phyloP scores from a whole-genome alignment of 2,113 vertebrate species.

The Passer domesticus region DNA sequence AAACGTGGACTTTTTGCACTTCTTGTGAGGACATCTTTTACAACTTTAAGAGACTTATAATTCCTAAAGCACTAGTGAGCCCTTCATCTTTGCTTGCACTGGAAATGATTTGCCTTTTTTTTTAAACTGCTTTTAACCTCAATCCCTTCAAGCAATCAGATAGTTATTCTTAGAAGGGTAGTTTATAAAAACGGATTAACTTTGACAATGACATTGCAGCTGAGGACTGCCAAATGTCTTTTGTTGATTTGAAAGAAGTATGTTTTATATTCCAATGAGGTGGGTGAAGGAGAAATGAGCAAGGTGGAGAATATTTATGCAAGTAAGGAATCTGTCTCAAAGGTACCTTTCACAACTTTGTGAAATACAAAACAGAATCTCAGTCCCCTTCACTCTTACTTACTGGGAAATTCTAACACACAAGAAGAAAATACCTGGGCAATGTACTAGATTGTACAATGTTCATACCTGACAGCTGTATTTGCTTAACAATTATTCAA shows the following conservation, averaged over 20 bases:
- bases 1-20: slow-evolving; percentile 5
- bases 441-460: not conserved
- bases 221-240: slow-evolving; percentile 51
- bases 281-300: slow-evolving; percentile 1
- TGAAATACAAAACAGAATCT: slow-evolving; percentile 24
- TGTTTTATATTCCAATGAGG: slow-evolving; percentile 49
- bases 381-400: not conserved
- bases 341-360: not conserved
- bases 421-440: not conserved
- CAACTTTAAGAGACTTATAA: slow-evolving; percentile 4
- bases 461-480: not conserved
- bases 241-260: slow-evolving; percentile 38
- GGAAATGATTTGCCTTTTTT: slow-evolving; percentile 21
- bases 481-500: slow-evolving; percentile 14
- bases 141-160: slow-evolving; percentile 61
- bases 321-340: slow-evolving; percentile 31
- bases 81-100: slow-evolving; percentile 40
- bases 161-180: slow-evolving; percentile 58
- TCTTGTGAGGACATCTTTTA: not conserved
- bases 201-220: slow-evolving; percentile 63
- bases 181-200: slow-evolving; percentile 58
- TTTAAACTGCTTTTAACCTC: slow-evolving; percentile 56
- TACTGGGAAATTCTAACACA: not conserved
- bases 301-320: slow-evolving; percentile 45
- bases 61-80: slow-evolving; percentile 32